These are phyloP conservation scores for Euplexia lucipara DNA, from an alignment of 2,888 invertebrate species.

Conservation along the genomic window DNA sequence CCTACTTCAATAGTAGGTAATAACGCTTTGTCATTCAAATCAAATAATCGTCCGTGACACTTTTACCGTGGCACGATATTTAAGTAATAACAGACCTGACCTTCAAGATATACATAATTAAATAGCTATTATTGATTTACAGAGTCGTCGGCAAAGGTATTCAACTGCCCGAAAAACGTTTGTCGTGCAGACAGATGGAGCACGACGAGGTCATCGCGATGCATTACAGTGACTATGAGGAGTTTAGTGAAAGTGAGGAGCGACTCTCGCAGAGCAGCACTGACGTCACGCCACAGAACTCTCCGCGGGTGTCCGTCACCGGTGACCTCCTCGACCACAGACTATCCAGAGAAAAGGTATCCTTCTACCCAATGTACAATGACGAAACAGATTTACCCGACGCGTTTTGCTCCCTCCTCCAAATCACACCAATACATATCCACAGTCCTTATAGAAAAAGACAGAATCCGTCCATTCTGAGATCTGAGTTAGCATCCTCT, in stretches of 20 bases:
- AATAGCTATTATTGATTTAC: constrained; percentile 67
- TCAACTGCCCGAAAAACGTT: constrained; percentile 78
- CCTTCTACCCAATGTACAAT: constrained; percentile 71
- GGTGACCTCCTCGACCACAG: constrained; percentile 77
- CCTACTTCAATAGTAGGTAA: constrained; percentile 15
- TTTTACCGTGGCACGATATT: constrained; percentile 28
- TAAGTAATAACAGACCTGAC: constrained; percentile 40
- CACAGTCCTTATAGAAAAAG: constrained; percentile 82
- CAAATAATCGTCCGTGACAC: constrained; percentile 34
- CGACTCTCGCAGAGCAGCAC: constrained; percentile 85
- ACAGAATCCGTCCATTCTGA: constrained; percentile 81
- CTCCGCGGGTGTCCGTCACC: constrained; percentile 77
- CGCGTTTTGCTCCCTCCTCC: constrained; percentile 84
- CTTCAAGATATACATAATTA: constrained; percentile 55
- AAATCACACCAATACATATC: constrained; percentile 86
- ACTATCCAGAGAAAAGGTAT: constrained; percentile 75
- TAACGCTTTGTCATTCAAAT: constrained; percentile 42
- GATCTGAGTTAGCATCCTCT: constrained; percentile 87
- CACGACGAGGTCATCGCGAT: constrained; percentile 86
- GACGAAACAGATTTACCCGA: constrained; percentile 79
- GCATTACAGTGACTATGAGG: constrained; percentile 86
- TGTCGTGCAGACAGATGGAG: constrained; percentile 79
- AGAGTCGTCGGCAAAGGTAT: constrained; percentile 85
- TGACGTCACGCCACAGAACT: constrained; percentile 87
- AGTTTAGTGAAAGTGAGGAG: constrained; percentile 86